A percentile compares a stretch with the other conserved stretches of the same genome.
These are phyloP conservation scores for Phoxinus dragarum DNA, from an alignment of 2,797 vertebrate species.

Conservation along the genomic window DNA sequence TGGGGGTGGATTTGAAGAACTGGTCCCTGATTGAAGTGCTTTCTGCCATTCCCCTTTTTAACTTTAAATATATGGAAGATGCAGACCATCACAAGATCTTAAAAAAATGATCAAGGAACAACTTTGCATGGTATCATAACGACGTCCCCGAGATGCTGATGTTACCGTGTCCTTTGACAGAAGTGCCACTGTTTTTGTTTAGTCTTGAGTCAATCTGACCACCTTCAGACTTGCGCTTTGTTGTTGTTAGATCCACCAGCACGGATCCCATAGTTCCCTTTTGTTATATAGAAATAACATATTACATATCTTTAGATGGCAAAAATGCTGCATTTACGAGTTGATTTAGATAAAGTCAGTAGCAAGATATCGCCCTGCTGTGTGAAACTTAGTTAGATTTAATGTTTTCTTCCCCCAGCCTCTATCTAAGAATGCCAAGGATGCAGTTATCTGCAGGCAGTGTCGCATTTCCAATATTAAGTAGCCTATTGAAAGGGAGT, in stretches of 20 bases:
- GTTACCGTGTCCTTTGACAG: neutral
- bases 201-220: neutral
- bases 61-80: conserved; percentile 29
- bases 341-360: neutral
- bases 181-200: neutral
- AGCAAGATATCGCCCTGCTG: neutral
- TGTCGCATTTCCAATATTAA: conserved; percentile 75
- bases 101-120: neutral
- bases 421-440: conserved; percentile 69
- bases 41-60: conserved; percentile 42
- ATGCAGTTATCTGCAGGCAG: conserved; percentile 71
- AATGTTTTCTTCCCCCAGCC: conserved; percentile 59
- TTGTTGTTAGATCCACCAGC: neutral
- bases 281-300: neutral
- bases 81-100: neutral
- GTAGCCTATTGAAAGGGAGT: conserved; percentile 71
- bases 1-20: conserved; percentile 52
- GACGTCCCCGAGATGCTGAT: neutral
- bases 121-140: neutral
- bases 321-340: neutral
- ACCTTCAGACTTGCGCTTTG: neutral
- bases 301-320: neutral
- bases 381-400: conserved; percentile 18
- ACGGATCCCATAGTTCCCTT: neutral
- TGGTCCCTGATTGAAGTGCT: conserved; percentile 39